A percentile compares a stretch with the other conserved stretches of the same genome.
phyloP scores from a whole-genome alignment of 2,113 vertebrate species.

The Chauna torquata region DNA sequence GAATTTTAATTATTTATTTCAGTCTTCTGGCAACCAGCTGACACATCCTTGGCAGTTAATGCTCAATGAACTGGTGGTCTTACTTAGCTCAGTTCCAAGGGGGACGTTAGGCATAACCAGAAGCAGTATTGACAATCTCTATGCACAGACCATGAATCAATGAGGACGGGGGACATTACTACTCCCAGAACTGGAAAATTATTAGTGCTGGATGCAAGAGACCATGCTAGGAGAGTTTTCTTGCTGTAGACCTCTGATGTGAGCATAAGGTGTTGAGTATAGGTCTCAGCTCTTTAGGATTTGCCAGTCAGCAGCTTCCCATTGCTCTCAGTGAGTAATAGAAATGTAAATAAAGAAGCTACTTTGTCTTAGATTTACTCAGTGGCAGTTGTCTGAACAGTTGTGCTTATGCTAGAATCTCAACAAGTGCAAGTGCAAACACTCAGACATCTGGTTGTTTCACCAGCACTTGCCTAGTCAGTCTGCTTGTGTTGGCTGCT shows the following conservation, averaged over 20 bases:
- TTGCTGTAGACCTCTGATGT: not conserved
- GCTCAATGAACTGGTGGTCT: not conserved
- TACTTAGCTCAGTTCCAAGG: not conserved
- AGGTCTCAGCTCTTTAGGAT: not conserved
- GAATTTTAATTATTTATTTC: not conserved
- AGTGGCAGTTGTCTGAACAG: conserved; percentile 44
- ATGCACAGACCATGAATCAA: not conserved
- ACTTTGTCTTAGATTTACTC: not conserved
- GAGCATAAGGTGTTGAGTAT: not conserved
- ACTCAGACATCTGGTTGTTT: conserved; percentile 2
- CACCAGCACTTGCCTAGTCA: not conserved
- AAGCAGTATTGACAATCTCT: not conserved
- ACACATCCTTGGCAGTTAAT: not conserved
- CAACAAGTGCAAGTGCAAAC: conserved; percentile 18
- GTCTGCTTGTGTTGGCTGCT: not conserved
- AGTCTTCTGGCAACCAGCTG: not conserved
- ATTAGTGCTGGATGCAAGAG: not conserved
- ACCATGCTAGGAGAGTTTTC: not conserved
- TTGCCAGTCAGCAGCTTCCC: not conserved
- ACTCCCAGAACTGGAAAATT: no score
- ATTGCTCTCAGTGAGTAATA: not conserved
- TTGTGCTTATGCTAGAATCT: conserved; percentile 31
- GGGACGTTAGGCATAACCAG: not conserved
- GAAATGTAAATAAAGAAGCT: conserved; percentile 32
- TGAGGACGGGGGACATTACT: not conserved